Percentiles rank a stretch among this genome's conserved stretches.
Conservation (phyloP, 2,797 vertebrate species). For the Tenualosa thibaudeaui region DNA sequence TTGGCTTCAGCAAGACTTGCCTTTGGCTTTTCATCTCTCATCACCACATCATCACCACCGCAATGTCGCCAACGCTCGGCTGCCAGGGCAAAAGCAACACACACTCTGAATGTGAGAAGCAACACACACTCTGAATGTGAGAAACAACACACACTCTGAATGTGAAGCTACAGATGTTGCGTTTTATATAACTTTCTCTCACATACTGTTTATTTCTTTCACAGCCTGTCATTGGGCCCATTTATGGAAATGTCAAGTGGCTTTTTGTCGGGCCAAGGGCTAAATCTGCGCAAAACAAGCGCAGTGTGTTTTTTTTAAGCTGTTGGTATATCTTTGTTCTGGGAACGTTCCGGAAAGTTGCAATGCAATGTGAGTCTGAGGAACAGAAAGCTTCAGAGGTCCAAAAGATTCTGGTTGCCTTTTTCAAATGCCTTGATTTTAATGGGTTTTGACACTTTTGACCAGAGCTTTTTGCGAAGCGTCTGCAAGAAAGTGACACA, state of each 20-base stretch:
- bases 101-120: background rate
- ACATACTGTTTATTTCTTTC: conserved; percentile 7
- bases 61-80: background rate
- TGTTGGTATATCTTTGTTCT: background rate
- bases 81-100: background rate
- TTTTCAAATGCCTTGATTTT: background rate
- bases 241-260: background rate
- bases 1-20: background rate
- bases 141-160: too few species aligned
- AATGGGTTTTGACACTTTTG: conserved; percentile 8
- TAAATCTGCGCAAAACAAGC: background rate
- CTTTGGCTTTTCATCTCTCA: background rate
- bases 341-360: background rate
- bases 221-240: background rate
- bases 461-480: conserved; percentile 5
- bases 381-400: background rate
- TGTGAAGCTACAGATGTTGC: background rate
- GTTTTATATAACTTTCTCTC: background rate
- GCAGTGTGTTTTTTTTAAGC: background rate
- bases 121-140: too few species aligned
- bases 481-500: conserved; percentile 3
- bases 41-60: background rate
- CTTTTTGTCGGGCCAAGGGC: background rate
- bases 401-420: background rate
- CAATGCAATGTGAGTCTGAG: background rate